phyloP scores from a whole-genome alignment of 2,888 invertebrate genomes.

The Octonoba sinensis region DNA sequence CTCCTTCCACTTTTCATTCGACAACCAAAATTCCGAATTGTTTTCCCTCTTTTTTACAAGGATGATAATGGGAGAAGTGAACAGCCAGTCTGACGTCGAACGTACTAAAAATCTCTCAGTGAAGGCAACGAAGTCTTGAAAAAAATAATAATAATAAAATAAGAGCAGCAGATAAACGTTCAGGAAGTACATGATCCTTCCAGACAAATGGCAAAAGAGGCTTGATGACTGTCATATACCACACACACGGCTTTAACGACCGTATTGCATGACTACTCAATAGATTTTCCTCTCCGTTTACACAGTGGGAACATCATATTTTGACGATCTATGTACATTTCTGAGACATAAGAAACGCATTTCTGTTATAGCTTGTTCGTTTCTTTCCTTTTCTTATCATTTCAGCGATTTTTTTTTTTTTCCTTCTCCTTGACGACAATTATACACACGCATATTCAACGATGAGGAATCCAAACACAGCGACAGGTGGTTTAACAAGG shows the following conservation, averaged over 20 bases:
- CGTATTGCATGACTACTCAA: conserved; percentile 47
- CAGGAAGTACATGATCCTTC: too few relatives aligned
- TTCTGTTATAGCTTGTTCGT: too few relatives aligned
- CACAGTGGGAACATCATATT: conserved; percentile 50
- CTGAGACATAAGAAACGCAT: neutral
- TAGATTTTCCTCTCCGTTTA: conserved; percentile 45
- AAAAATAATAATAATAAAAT: too few relatives aligned
- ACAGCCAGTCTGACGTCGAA: conserved; percentile 34
- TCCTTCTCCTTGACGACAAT: too few relatives aligned
- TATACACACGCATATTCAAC: too few relatives aligned
- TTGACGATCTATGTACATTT: conserved; percentile 55
- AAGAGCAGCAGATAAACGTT: too few relatives aligned
- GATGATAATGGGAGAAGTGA: conserved; percentile 43
- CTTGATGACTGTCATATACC: conserved; percentile 50
- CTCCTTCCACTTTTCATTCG: conserved; percentile 3
- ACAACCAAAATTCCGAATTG: neutral
- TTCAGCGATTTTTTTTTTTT: too few relatives aligned
- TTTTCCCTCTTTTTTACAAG: neutral
- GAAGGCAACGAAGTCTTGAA: too few relatives aligned
- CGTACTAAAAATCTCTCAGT: neutral
- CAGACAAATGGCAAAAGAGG: too few relatives aligned
- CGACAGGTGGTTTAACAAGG: too few relatives aligned
- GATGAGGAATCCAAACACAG: too few relatives aligned
- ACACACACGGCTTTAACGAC: conserved; percentile 30
- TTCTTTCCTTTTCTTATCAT: too few relatives aligned